phyloP scores from a whole-genome alignment of 2,113 vertebrate genomes.

The Myotis yumanensis region DNA sequence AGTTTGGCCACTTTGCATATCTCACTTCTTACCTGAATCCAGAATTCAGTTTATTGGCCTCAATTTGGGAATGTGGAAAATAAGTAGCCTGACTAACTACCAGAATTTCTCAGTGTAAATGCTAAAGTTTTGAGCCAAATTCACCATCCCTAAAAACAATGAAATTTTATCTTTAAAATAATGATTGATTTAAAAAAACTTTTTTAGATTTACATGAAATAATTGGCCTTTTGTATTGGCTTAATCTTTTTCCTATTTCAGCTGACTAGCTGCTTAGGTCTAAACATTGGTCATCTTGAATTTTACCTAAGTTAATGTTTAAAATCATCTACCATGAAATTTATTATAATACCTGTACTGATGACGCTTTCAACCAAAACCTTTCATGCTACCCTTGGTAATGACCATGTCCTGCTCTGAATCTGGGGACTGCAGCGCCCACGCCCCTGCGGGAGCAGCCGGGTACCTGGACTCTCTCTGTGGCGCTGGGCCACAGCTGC shows the following conservation, averaged over 20 bases:
- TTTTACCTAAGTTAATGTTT: not conserved
- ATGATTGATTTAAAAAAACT: not conserved
- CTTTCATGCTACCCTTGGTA: rapidly evolving
- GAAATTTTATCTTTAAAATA: not conserved
- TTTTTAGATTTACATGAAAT: not conserved
- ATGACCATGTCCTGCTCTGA: rapidly evolving
- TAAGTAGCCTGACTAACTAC: rapidly evolving
- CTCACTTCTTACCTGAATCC: not conserved
- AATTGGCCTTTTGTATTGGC: not conserved
- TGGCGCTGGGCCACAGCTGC: constrained; percentile 95
- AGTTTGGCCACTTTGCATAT: rapidly evolving
- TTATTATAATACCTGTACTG: rapidly evolving
- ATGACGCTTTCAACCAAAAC: not conserved
- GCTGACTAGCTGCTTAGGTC: not conserved
- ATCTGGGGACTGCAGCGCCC: not conserved
- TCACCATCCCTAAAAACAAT: not conserved
- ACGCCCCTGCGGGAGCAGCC: no score
- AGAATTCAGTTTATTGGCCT: not conserved
- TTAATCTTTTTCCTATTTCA: not conserved
- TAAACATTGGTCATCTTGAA: not conserved
- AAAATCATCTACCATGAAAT: not conserved
- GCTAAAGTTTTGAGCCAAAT: not conserved
- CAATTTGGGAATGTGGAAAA: not conserved
- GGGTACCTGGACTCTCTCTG: constrained; percentile 93
- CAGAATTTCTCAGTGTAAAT: not conserved